Percentiles rank a stretch among this genome's conserved stretches.
phyloP scores from a whole-genome alignment of 2,888 invertebrate species.

The Leucania comma region DNA sequence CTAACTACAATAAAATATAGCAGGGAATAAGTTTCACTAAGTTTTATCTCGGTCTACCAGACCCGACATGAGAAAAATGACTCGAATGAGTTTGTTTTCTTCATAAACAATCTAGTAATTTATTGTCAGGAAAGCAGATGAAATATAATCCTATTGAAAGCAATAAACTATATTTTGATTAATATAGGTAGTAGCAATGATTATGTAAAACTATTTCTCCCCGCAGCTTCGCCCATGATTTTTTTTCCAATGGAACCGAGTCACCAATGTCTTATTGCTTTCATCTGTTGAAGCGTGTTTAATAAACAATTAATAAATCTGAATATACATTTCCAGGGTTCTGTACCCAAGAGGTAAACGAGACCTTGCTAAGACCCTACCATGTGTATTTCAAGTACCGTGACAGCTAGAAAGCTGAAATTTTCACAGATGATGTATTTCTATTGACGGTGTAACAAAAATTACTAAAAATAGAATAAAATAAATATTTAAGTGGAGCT shows the following conservation, averaged over 20 bases:
- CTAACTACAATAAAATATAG: constrained; percentile 4
- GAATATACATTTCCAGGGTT: no score
- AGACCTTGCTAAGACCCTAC: no score
- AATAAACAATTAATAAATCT: no score
- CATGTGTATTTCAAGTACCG: no score
- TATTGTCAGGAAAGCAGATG: background rate
- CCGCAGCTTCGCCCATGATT: background rate
- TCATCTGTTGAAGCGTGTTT: background rate
- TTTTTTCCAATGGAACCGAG: background rate
- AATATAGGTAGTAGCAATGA: background rate
- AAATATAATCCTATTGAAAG: background rate
- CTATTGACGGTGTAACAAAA: no score
- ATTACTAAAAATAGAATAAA: no score
- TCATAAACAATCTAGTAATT: constrained; percentile 14
- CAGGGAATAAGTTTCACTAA: constrained; percentile 5
- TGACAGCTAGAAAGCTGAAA: no score
- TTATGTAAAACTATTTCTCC: background rate
- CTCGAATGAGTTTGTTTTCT: constrained; percentile 30
- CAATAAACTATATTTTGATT: background rate
- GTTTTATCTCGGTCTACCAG: constrained; percentile 4
- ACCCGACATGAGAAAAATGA: constrained; percentile 18
- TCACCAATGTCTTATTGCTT: background rate
- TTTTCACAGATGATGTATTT: no score
- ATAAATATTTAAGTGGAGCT: no score
- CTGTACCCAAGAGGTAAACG: no score